Conservation (phyloP, 2,113 vertebrate genomes). For the Cochlearius cochlearius region DNA sequence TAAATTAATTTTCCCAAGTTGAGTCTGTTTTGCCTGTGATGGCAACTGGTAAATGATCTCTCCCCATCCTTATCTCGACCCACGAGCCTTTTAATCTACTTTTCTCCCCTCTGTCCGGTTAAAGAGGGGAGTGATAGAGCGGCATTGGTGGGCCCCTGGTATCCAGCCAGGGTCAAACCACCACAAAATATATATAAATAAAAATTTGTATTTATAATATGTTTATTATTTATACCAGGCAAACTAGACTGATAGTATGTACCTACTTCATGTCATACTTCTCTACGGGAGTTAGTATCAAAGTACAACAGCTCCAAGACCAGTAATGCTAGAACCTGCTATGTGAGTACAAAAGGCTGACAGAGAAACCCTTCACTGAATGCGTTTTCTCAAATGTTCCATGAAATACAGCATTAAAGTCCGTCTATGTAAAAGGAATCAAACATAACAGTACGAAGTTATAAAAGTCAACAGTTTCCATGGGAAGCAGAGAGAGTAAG, state of each 20-base stretch:
- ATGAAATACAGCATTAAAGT: not conserved
- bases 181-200: not conserved
- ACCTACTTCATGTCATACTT: not conserved
- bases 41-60: too few species aligned
- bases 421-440: not conserved
- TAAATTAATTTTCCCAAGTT: too few species aligned
- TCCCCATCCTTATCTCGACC: too few species aligned
- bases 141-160: too few species aligned
- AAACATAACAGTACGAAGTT: not conserved
- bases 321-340: not conserved
- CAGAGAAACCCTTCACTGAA: not conserved
- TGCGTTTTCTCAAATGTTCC: not conserved
- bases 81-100: too few species aligned
- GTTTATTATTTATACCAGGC: not conserved
- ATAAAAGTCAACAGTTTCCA: not conserved
- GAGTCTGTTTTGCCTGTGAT: too few species aligned
- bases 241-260: not conserved
- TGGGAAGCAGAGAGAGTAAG: not conserved
- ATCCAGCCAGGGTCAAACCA: too few species aligned
- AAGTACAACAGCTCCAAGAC: not conserved
- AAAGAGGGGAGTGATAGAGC: too few species aligned
- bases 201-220: not conserved
- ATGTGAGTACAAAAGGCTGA: not conserved
- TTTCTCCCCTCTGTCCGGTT: too few species aligned
- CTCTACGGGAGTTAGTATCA: not conserved